phyloP scores from a whole-genome alignment of 2,888 invertebrate genomes.

The Sarcophaga variegata region DNA sequence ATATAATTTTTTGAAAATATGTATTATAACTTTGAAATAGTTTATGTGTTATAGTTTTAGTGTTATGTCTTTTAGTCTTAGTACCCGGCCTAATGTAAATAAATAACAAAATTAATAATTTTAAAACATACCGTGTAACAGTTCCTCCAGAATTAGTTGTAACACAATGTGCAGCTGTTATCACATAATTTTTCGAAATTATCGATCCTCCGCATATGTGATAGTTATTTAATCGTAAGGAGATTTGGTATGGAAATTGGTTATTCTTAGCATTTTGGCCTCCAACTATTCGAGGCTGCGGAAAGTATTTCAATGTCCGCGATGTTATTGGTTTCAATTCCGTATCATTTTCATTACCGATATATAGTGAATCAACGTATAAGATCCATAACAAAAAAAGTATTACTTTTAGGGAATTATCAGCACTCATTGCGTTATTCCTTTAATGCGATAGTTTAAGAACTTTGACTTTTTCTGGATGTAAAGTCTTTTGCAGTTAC shows the following conservation, averaged over 20 bases:
- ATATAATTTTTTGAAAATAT: too few species aligned
- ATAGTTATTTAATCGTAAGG: conserved; percentile 73
- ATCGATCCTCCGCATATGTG: conserved; percentile 79
- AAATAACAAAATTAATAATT: background rate
- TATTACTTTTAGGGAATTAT: conserved; percentile 1
- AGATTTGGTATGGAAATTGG: conserved; percentile 81
- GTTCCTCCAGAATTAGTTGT: conserved; percentile 33
- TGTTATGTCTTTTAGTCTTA: too few species aligned
- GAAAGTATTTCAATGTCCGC: conserved; percentile 32
- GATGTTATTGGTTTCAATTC: conserved; percentile 68
- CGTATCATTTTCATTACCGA: conserved; percentile 73
- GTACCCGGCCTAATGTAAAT: too few species aligned
- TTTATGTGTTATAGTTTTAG: too few species aligned
- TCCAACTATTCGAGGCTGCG: conserved; percentile 74
- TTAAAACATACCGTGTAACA: conserved; percentile 25
- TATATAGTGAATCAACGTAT: conserved; percentile 50
- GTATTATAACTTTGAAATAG: too few species aligned
- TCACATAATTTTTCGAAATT: conserved; percentile 73
- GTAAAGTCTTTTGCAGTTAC: background rate
- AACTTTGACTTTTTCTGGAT: background rate
- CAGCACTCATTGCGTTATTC: conserved; percentile 1
- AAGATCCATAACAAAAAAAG: conserved; percentile 32
- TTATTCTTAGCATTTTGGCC: conserved; percentile 77
- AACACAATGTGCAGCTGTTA: conserved; percentile 80
- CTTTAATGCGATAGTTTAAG: background rate